Conservation (phyloP, 1,140 invertebrate species). For the Drosophila arizonae region DNA sequence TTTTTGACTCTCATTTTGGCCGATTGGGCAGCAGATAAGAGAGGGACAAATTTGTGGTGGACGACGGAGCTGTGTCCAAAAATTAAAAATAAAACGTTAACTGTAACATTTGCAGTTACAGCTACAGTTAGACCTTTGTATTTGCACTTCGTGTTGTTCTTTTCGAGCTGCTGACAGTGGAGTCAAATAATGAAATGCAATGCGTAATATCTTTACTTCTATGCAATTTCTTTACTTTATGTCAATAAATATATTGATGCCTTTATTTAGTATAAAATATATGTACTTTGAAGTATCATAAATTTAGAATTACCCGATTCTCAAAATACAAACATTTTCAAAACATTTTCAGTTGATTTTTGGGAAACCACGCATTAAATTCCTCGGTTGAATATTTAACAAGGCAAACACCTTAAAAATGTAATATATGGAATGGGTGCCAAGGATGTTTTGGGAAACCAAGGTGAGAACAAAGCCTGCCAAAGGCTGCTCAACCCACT, state of each 20-base stretch:
- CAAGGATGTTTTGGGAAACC: conserved; percentile 29
- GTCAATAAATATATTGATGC: too few relatives aligned
- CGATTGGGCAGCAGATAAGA: conserved; percentile 61
- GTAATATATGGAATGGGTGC: conserved; percentile 19
- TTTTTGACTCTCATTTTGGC: conserved; percentile 18
- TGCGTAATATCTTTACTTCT: conserved; percentile 33
- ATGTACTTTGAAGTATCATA: neutral
- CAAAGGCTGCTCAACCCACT: conserved; percentile 34
- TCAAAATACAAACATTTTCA: neutral
- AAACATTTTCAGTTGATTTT: conserved; percentile 9
- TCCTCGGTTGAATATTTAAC: conserved; percentile 73
- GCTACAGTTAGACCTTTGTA: conserved; percentile 13
- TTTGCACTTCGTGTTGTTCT: conserved; percentile 2
- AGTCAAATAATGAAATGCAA: conserved; percentile 6
- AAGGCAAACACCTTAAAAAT: conserved; percentile 55
- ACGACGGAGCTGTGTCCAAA: conserved; percentile 37
- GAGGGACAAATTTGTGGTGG: neutral
- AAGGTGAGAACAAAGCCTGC: conserved; percentile 33
- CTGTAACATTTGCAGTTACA: conserved; percentile 12
- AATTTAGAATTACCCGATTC: neutral
- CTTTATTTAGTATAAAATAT: neutral
- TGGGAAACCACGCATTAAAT: conserved; percentile 36
- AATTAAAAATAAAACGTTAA: conserved; percentile 50
- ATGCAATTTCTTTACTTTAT: too few relatives aligned
- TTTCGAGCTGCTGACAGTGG: conserved; percentile 10